Conservation (phyloP, 2,888 invertebrate species). For the Lithophane semibrunnea region DNA sequence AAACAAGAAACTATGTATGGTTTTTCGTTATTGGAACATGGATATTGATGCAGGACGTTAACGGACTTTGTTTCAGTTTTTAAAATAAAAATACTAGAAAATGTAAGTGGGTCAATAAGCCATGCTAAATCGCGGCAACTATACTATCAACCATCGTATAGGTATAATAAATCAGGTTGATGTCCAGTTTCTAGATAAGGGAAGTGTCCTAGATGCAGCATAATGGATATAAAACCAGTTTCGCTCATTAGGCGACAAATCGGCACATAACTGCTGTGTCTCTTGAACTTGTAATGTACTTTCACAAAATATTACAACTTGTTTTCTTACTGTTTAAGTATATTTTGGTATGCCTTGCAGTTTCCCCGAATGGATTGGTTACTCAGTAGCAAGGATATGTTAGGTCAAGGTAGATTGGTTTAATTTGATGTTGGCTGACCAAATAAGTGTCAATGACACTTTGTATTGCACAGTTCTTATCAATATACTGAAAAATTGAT, state of each 20-base stretch:
- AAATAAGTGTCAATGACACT: constrained; percentile 28
- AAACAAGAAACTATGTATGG: neutral
- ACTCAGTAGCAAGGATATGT: constrained; percentile 30
- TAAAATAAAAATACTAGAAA: neutral
- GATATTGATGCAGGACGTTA: neutral
- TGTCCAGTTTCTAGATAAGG: constrained; percentile 65
- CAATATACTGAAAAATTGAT: constrained; percentile 13
- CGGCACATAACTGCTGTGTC: constrained; percentile 55
- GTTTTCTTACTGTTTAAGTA: constrained; percentile 13
- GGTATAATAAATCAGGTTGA: constrained; percentile 48
- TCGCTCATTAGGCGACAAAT: constrained; percentile 68
- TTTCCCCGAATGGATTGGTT: constrained; percentile 20
- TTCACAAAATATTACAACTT: constrained; percentile 64
- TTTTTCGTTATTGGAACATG: neutral
- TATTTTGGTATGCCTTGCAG: neutral
- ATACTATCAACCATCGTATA: neutral
- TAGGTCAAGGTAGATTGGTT: constrained; percentile 59
- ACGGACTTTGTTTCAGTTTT: neutral
- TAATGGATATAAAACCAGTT: constrained; percentile 72
- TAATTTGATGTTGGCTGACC: constrained; percentile 18
- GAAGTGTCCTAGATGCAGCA: constrained; percentile 66
- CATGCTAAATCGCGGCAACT: neutral
- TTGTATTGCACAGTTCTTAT: constrained; percentile 19
- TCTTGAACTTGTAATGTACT: constrained; percentile 65
- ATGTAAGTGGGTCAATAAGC: neutral